Evolutionary conservation across 2,113 vertebrate genomes (phyloP).

Genomic region (Xyliphius kryptos): DNA sequence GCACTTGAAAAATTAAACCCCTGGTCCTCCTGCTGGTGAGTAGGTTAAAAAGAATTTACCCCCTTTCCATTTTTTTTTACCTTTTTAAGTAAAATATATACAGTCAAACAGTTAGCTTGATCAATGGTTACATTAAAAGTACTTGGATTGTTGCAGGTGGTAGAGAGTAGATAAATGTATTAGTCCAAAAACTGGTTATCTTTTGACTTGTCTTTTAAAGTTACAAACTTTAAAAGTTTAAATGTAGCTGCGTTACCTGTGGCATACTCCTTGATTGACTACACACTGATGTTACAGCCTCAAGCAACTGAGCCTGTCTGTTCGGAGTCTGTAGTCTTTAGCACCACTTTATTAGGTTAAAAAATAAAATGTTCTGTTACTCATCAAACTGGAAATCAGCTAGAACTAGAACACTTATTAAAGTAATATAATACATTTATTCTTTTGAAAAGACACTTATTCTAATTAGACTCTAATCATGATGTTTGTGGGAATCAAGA

Average conservation of each 20-base stretch:
- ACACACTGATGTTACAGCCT: conserved; percentile 18
- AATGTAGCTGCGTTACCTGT: conserved; percentile 24
- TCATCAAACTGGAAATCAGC: conserved; percentile 16
- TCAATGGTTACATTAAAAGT: too few species aligned
- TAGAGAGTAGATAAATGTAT: too few species aligned
- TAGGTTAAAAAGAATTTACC: too few species aligned
- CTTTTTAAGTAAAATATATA: neutral
- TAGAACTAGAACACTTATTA: neutral
- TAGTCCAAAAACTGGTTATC: too few species aligned
- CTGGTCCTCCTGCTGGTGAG: too few species aligned
- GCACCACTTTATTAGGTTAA: conserved; percentile 25
- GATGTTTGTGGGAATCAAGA: too few species aligned
- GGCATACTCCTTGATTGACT: conserved; percentile 5
- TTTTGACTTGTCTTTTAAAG: conserved; percentile 40
- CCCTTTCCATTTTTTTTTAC: too few species aligned
- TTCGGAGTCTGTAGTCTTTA: conserved; percentile 10
- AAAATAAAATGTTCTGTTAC: neutral
- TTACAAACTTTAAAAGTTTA: conserved; percentile 33
- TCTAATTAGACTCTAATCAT: too few species aligned
- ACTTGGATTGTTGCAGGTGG: too few species aligned
- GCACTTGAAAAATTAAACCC: too few species aligned
- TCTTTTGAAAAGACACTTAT: too few species aligned
- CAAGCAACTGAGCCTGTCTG: conserved; percentile 19
- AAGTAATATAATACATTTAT: neutral
- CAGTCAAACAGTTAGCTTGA: too few species aligned